Conservation (phyloP, 1,140 invertebrate species). For the Aphelinus atriplicis region DNA sequence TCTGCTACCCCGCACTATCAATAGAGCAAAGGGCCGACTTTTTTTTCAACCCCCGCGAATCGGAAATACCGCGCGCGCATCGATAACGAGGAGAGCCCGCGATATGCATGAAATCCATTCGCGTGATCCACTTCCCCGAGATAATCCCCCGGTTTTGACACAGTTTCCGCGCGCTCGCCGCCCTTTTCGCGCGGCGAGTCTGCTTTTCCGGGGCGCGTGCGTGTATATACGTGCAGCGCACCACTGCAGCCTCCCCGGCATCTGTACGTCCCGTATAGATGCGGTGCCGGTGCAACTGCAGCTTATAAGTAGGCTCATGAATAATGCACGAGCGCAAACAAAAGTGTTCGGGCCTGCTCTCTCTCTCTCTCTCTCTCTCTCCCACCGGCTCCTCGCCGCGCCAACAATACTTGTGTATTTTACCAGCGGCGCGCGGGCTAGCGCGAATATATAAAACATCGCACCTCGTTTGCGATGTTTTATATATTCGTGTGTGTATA, state of each 20-base stretch:
- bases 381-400: conserved; percentile 32
- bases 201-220: background rate
- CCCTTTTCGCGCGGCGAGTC: too few relatives aligned
- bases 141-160: conserved; percentile 23
- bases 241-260: background rate
- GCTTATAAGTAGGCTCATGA: conserved; percentile 62
- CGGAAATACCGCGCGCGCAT: conserved; percentile 9
- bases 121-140: conserved; percentile 14
- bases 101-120: conserved; percentile 8
- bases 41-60: background rate
- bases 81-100: conserved; percentile 19
- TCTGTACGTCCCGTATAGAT: conserved; percentile 20
- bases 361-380: conserved; percentile 34
- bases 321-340: conserved; percentile 60
- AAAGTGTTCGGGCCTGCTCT: conserved; percentile 47
- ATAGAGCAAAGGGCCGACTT: background rate
- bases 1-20: too few relatives aligned
- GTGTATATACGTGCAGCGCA: background rate
- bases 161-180: background rate
- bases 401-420: conserved; percentile 56
- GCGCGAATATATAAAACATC: conserved; percentile 36
- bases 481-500: background rate
- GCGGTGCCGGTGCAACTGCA: conserved; percentile 51
- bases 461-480: background rate
- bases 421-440: conserved; percentile 46